Evolutionary conservation across 2,797 vertebrate genomes (phyloP).

Genomic region (Helostoma temminkii): DNA sequence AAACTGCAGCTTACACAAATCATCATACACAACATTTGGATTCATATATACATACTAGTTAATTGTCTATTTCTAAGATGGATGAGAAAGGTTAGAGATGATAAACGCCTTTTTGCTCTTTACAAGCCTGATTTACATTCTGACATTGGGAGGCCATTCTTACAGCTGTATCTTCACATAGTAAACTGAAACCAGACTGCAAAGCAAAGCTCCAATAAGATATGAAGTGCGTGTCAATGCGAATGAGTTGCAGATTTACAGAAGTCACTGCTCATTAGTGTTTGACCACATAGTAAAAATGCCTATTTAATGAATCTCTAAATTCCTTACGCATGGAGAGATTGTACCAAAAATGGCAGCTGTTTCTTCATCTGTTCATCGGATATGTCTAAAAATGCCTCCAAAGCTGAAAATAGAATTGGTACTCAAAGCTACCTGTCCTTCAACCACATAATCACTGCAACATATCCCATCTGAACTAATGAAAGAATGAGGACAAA

Average conservation of each 20-base stretch:
- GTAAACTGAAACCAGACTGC: conserved; percentile 34
- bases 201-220: conserved; percentile 35
- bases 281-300: conserved; percentile 44
- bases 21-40: background rate
- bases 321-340: conserved; percentile 26
- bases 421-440: conserved; percentile 57
- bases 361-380: conserved; percentile 28
- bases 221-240: conserved; percentile 34
- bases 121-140: conserved; percentile 6
- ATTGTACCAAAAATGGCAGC: conserved; percentile 37
- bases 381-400: conserved; percentile 53
- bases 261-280: conserved; percentile 39
- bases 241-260: conserved; percentile 45
- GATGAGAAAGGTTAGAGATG: background rate
- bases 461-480: conserved; percentile 34
- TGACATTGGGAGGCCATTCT: conserved; percentile 9
- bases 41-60: background rate
- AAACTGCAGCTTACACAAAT: conserved; percentile 10
- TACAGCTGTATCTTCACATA: conserved; percentile 23
- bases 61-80: conserved; percentile 4
- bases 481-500: conserved; percentile 73
- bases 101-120: background rate
- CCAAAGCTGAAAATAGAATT: conserved; percentile 57
- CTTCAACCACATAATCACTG: conserved; percentile 35
- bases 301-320: conserved; percentile 38